A percentile compares a stretch with the other conserved stretches of the same genome.
These are phyloP conservation scores for Acanthornis magna DNA, from an alignment of 2,797 vertebrate species.

Conservation along the genomic window DNA sequence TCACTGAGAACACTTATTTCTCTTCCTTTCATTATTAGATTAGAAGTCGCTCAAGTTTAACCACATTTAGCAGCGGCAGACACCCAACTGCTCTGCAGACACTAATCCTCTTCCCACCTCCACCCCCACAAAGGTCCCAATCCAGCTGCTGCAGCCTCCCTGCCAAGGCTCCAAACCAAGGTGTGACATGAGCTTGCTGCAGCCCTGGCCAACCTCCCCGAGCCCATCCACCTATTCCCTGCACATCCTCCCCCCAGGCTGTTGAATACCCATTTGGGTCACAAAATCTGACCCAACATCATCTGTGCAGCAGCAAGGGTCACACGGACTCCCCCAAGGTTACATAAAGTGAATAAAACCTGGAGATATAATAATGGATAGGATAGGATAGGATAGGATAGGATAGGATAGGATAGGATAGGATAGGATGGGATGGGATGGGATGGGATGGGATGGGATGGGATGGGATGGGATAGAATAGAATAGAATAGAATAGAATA, in stretches of 20 bases:
- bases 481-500: too few relatives aligned
- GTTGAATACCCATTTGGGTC: accelerated
- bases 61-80: conserved; percentile 58
- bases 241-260: background rate
- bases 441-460: too few relatives aligned
- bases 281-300: background rate
- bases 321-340: accelerated
- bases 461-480: too few relatives aligned
- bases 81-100: conserved; percentile 1
- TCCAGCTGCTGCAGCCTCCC: background rate
- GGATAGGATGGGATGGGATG: too few relatives aligned
- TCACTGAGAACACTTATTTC: conserved; percentile 64
- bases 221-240: background rate
- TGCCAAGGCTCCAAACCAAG: background rate
- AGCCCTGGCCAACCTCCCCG: background rate
- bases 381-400: too few relatives aligned
- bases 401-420: too few relatives aligned
- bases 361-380: background rate
- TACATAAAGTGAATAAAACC: background rate
- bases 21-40: conserved; percentile 69
- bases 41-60: conserved; percentile 65
- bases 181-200: background rate
- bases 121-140: background rate
- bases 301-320: background rate
- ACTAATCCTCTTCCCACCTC: conserved; percentile 27